These are phyloP conservation scores for Odontocerum albicorne DNA, from an alignment of 2,888 invertebrate genomes.

Conservation along the genomic window DNA sequence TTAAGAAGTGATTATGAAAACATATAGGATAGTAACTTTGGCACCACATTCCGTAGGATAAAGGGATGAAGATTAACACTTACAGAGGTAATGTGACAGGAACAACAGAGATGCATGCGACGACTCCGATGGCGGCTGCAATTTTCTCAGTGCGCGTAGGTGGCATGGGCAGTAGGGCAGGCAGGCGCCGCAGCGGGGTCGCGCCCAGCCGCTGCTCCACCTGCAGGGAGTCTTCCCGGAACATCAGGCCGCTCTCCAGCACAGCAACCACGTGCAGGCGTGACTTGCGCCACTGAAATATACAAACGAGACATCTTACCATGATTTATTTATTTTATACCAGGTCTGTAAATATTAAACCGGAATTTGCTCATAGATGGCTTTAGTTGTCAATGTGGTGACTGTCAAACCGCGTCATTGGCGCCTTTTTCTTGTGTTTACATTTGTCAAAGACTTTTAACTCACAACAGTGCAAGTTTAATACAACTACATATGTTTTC, in stretches of 20 bases:
- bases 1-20: too few relatives aligned
- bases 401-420: too few relatives aligned
- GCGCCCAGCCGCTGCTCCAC: constrained; percentile 44
- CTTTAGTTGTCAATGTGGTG: too few relatives aligned
- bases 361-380: too few relatives aligned
- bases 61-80: constrained; percentile 2
- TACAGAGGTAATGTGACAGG: constrained; percentile 23
- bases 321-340: too few relatives aligned
- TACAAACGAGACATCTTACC: background rate
- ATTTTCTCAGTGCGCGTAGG: constrained; percentile 19
- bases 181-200: background rate
- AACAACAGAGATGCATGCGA: constrained; percentile 16
- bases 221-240: constrained; percentile 50
- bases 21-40: too few relatives aligned
- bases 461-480: too few relatives aligned
- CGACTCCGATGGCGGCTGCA: constrained; percentile 18
- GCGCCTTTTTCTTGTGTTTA: too few relatives aligned
- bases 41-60: too few relatives aligned
- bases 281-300: constrained; percentile 3
- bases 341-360: too few relatives aligned
- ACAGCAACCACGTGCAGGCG: constrained; percentile 35
- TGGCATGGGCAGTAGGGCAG: background rate
- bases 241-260: constrained; percentile 51
- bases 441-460: too few relatives aligned
- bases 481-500: too few relatives aligned